A percentile compares a stretch with the other conserved stretches of the same genome.
Evolutionary conservation across 2,797 vertebrate species (phyloP).

Genomic region (Fistularia tabacaria): DNA sequence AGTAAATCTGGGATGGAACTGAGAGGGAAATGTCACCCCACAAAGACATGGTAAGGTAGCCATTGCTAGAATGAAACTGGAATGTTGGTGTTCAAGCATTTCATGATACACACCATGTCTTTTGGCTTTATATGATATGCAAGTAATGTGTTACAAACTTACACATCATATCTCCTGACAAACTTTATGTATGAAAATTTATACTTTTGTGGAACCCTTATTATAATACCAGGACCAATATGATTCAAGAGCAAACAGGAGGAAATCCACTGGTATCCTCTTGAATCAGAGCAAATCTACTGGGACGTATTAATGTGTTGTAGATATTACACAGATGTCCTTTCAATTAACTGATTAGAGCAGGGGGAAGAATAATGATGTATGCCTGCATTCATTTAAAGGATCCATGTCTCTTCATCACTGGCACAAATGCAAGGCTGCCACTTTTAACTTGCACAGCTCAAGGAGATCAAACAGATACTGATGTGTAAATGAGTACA

Average conservation of each 20-base stretch:
- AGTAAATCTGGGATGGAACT: constrained; percentile 73
- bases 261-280: constrained; percentile 27
- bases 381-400: constrained; percentile 46
- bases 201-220: too few species aligned
- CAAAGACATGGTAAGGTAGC: constrained; percentile 70
- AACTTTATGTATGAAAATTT: too few species aligned
- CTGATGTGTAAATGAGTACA: constrained; percentile 63
- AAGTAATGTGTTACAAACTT: too few species aligned
- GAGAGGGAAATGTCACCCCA: constrained; percentile 73
- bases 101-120: constrained; percentile 28
- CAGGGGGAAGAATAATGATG: constrained; percentile 51
- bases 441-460: constrained; percentile 52
- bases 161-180: too few species aligned
- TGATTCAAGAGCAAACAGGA: constrained; percentile 1
- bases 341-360: constrained; percentile 66
- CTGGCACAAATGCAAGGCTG: constrained; percentile 37
- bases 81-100: constrained; percentile 59
- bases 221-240: too few species aligned
- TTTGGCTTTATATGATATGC: too few species aligned
- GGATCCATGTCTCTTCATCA: constrained; percentile 41
- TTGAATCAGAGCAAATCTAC: constrained; percentile 25
- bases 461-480: constrained; percentile 62
- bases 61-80: constrained; percentile 61
- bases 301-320: constrained; percentile 51
- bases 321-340: constrained; percentile 66